Evolutionary conservation across 1,140 invertebrate genomes (phyloP).

Genomic region (Drosophila bifasciata): DNA sequence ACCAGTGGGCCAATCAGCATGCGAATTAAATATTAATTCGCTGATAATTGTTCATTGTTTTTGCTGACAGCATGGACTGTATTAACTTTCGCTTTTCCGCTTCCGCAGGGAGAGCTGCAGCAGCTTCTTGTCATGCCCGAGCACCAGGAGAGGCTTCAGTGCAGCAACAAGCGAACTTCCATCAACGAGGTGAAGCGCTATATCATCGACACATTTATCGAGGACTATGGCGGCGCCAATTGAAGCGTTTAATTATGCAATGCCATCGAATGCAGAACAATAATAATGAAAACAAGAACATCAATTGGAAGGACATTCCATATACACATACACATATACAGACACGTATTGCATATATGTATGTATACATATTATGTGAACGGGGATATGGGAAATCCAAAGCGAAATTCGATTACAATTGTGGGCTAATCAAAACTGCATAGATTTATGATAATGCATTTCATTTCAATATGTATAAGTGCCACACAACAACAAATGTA

Average conservation of each 20-base stretch:
- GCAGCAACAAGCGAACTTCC: slow-evolving; percentile 77
- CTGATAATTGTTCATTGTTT: slow-evolving; percentile 43
- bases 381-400: slow-evolving; percentile 23
- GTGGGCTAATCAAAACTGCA: slow-evolving; percentile 44
- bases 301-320: slow-evolving; percentile 17
- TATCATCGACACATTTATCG: slow-evolving; percentile 83
- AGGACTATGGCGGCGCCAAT: slow-evolving; percentile 77
- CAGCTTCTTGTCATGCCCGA: slow-evolving; percentile 77
- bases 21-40: slow-evolving; percentile 47
- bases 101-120: slow-evolving; percentile 73
- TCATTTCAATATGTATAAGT: slow-evolving; percentile 41
- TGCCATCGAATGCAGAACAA: slow-evolving; percentile 29
- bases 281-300: slow-evolving; percentile 33
- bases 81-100: slow-evolving; percentile 38
- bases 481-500: slow-evolving; percentile 24
- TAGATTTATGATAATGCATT: slow-evolving; percentile 50
- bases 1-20: slow-evolving; percentile 24
- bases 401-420: slow-evolving; percentile 42
- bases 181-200: slow-evolving; percentile 83
- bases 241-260: slow-evolving; percentile 37
- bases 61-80: slow-evolving; percentile 4
- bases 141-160: slow-evolving; percentile 78
- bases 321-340: slow-evolving; percentile 35
- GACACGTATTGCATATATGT: slow-evolving; percentile 27
- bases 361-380: slow-evolving; percentile 15